Evolutionary conservation across 1,140 invertebrate genomes (phyloP).

Genomic region (Proctacanthus coquilletti): DNA sequence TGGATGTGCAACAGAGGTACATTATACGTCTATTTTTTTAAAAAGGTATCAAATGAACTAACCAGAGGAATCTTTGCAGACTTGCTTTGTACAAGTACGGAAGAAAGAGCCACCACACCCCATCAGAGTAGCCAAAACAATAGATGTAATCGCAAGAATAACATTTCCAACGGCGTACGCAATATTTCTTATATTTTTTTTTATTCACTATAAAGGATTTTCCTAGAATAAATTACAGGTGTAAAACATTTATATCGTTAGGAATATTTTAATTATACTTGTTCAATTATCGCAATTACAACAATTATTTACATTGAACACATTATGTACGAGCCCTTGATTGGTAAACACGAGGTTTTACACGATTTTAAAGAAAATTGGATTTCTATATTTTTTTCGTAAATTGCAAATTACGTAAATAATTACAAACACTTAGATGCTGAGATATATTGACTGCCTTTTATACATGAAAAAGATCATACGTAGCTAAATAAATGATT

Average conservation of each 20-base stretch:
- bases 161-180: constrained; percentile 83
- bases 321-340: no score
- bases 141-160: constrained; percentile 83
- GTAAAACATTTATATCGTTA: no score
- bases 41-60: constrained; percentile 2
- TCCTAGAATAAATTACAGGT: constrained; percentile 41
- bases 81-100: constrained; percentile 59
- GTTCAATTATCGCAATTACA: no score
- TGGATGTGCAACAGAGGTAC: constrained; percentile 69
- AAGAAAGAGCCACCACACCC: constrained; percentile 82
- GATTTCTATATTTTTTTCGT: no score
- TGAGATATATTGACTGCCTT: background rate
- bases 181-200: constrained; percentile 86
- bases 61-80: constrained; percentile 32
- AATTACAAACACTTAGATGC: no score
- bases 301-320: no score
- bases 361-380: no score
- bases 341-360: no score
- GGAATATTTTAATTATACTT: no score
- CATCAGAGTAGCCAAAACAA: constrained; percentile 81
- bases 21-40: constrained; percentile 7
- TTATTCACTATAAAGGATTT: constrained; percentile 74
- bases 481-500: no score
- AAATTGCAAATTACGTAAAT: no score
- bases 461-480: no score